Conservation (phyloP, 2,888 invertebrate species). For the Drosophila birchii region DNA sequence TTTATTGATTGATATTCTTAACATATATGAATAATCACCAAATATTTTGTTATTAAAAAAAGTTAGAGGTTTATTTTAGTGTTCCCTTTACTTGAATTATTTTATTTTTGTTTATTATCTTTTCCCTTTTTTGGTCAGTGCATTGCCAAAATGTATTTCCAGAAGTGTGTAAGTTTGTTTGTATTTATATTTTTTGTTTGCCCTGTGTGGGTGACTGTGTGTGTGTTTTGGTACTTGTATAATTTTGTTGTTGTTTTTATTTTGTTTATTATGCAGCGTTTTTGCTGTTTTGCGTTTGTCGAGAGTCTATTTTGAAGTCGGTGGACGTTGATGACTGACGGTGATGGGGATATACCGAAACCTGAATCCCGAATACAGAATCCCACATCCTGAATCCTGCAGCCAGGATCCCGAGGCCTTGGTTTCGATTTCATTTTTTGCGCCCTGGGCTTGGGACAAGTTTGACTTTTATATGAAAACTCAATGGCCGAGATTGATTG, state of each 20-base stretch:
- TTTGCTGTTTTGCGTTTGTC: constrained; percentile 34
- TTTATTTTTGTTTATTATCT: background rate
- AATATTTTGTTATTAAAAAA: no score
- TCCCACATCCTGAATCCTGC: background rate
- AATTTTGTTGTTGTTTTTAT: constrained; percentile 34
- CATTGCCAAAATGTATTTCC: background rate
- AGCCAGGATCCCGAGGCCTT: constrained; percentile 49
- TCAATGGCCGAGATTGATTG: constrained; percentile 70
- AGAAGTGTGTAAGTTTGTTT: constrained; percentile 10
- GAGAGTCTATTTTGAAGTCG: constrained; percentile 55
- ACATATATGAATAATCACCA: no score
- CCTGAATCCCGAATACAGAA: constrained; percentile 2
- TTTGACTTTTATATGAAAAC: constrained; percentile 77
- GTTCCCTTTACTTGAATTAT: no score
- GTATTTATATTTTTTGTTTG: constrained; percentile 24
- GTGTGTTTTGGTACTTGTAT: constrained; percentile 51
- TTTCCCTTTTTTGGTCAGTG: background rate
- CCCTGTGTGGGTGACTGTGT: constrained; percentile 9
- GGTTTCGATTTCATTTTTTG: constrained; percentile 53
- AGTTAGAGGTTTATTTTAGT: no score
- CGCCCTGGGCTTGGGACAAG: constrained; percentile 52
- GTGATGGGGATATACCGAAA: constrained; percentile 17
- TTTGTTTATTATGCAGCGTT: constrained; percentile 20
- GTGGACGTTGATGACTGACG: constrained; percentile 58
- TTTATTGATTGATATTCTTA: no score